Evolutionary conservation across 2,113 vertebrate species (phyloP).

Genomic region (Ammospiza caudacuta): DNA sequence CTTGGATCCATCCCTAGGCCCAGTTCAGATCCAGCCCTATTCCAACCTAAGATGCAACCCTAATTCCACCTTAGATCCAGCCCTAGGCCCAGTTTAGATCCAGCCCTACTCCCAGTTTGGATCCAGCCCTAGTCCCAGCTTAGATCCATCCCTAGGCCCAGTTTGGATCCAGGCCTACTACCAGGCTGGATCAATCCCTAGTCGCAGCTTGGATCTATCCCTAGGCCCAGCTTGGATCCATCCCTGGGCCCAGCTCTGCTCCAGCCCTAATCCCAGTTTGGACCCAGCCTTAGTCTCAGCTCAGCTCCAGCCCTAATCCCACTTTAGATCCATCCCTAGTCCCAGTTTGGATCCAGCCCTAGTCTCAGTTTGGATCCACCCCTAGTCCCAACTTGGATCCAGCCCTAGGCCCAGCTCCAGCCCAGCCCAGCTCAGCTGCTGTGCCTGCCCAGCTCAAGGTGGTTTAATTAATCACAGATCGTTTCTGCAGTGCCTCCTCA

Average conservation of each 20-base stretch:
- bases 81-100: background rate
- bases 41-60: too few species aligned
- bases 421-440: background rate
- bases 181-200: too few species aligned
- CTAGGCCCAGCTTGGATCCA: background rate
- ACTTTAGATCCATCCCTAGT: background rate
- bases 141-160: background rate
- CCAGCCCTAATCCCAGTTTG: too few species aligned
- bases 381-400: accelerated
- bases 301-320: background rate
- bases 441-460: accelerated
- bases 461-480: conserved; percentile 58
- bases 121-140: background rate
- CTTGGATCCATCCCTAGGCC: too few species aligned
- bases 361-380: accelerated
- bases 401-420: background rate
- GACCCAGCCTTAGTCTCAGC: too few species aligned
- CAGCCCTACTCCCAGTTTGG: accelerated
- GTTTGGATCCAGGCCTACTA: too few species aligned
- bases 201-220: background rate
- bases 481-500: conserved; percentile 23
- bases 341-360: background rate
- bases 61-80: accelerated
- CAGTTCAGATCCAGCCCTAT: too few species aligned
- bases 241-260: background rate